Percentiles rank a stretch among this genome's conserved stretches.
Conservation (phyloP, 2,888 invertebrate species). For the Dasypolia templi region DNA sequence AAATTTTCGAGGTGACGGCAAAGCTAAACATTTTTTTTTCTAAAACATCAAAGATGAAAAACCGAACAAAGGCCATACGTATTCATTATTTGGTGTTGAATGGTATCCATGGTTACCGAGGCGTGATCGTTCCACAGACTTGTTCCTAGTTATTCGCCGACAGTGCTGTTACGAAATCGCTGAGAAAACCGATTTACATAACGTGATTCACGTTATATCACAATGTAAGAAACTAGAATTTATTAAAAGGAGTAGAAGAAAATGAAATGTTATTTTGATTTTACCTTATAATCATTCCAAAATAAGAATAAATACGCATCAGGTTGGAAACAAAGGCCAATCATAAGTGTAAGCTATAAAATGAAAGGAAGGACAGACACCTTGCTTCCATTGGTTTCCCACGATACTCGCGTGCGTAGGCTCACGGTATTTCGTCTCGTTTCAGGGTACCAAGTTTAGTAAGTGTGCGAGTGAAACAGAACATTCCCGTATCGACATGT, state of each 20-base stretch:
- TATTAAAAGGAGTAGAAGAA: slow-evolving; percentile 34
- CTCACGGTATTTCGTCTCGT: slow-evolving; percentile 70
- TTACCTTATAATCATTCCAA: slow-evolving; percentile 28
- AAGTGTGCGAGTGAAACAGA: slow-evolving; percentile 59
- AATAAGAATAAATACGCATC: slow-evolving; percentile 70
- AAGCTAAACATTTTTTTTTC: slow-evolving; percentile 28
- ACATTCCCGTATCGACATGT: slow-evolving; percentile 54
- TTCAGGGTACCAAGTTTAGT: slow-evolving; percentile 63
- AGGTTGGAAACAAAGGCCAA: slow-evolving; percentile 79
- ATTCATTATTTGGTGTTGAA: slow-evolving; percentile 63
- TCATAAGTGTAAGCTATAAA: slow-evolving; percentile 73
- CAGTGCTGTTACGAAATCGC: slow-evolving; percentile 81
- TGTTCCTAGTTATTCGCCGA: slow-evolving; percentile 77
- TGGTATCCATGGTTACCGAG: slow-evolving; percentile 77
- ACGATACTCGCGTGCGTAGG: slow-evolving; percentile 77
- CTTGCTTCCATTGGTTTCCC: slow-evolving; percentile 84
- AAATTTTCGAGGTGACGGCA: not conserved
- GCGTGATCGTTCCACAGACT: slow-evolving; percentile 84
- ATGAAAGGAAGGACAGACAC: slow-evolving; percentile 85
- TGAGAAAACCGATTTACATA: slow-evolving; percentile 83
- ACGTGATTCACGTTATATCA: slow-evolving; percentile 64
- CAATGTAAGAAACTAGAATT: slow-evolving; percentile 37
- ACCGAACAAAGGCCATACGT: slow-evolving; percentile 56
- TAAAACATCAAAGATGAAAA: slow-evolving; percentile 37
- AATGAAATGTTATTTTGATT: slow-evolving; percentile 24